Evolutionary conservation across 2,888 invertebrate species (phyloP), one percentile per base, ranked within the genome.

Genomic region (Cosmorhoe ocellata): DNA sequence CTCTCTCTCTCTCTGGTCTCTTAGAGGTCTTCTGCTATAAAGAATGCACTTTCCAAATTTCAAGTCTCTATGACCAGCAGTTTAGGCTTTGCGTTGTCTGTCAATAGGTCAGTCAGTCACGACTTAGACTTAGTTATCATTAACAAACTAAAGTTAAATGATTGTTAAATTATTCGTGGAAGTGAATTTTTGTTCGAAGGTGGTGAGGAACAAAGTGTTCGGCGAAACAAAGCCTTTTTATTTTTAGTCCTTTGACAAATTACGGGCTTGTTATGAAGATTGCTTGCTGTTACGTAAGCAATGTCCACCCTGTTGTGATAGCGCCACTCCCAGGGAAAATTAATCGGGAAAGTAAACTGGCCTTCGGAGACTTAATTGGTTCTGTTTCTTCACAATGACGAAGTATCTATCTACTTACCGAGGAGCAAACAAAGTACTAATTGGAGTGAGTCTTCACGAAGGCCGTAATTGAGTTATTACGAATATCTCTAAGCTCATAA

Each of bases 261-360:
- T 49, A 56, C 52, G 28, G 30, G 42, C 55, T 54, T 58, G 53
- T 51, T 58, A 58, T 48, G 43, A 58, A 49, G 49, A 56, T 47
- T 56, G 41, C 51, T 50, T 34, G 27, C 37, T 51, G 36, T 56
- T 50, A 54, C 53, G 53, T 56, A 51, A 57, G 45, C 51, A 34
- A 50, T 37, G 43, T 51, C 36, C 49, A 61, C 54, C 56, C 57
- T 49, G 63, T 58, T 65, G 67, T 65, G 63, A 67, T 63, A 66
- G 57, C 56, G 74, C 58, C 81, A 70, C 81, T 67, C 81, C 76
- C 66, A 63, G 61, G 55, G 64, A 69, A 80, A 81, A 81, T 71
- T 84, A 84, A 84, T 84, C 80, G 72, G 63, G 68, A 75, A 82
- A 86, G 82, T 84, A 81, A 79, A 76, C 69, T 73, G 82, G 74